Evolutionary conservation across 2,888 invertebrate species (phyloP), one percentile per base, ranked within the genome.

Genomic region (Galeopsomyia nigrocyanea): DNA sequence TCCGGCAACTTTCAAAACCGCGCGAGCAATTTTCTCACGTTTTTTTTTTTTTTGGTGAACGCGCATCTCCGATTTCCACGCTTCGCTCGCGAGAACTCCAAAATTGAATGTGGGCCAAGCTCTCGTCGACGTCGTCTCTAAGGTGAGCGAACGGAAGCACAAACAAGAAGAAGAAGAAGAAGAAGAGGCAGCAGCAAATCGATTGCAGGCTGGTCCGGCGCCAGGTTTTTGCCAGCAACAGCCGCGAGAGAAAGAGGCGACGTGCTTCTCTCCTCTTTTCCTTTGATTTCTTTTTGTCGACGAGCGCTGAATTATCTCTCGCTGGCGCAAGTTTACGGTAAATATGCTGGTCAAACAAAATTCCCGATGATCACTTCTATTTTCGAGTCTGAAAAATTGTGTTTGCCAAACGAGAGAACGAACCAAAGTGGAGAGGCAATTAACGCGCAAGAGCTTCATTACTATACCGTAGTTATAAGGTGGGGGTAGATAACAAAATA

Each of bases 71-170:
- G 10, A 39, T 39, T 39, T 9, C 39, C 39, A 10, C 26, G 26
- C 26, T 2, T 26, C 26, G 26, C 26, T 26, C 26, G 26, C 26
- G 26, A 5, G 26, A 26, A 5, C 39, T 39, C 39, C 13, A 10
- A 39, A 39, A 39, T 74, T 74, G 71, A 68, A 74, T 68, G 61
- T 71, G 71, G 71, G 68, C 71, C 74, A 68, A 71, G 71, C 61
- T 47, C 67, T 56, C 55, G 58, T 19, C 3, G 17, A 17, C 22
- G 47, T 19, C 19, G 39, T 7, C 2, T 39, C 39, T 39, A 39
- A 3, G 10, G 9, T 21, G 13, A 16, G 57, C 50, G 22, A 19
- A 16, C 58, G 50, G 16, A 39, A 10, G 46, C n/a, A 13, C 63
- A n/a, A 47, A 10, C 57, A 10, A 65, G 70, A 53, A 58, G 70